Percentiles rank a stretch among this genome's conserved stretches.
Conservation (phyloP, 2,113 vertebrate genomes). For the Geococcyx californianus region DNA sequence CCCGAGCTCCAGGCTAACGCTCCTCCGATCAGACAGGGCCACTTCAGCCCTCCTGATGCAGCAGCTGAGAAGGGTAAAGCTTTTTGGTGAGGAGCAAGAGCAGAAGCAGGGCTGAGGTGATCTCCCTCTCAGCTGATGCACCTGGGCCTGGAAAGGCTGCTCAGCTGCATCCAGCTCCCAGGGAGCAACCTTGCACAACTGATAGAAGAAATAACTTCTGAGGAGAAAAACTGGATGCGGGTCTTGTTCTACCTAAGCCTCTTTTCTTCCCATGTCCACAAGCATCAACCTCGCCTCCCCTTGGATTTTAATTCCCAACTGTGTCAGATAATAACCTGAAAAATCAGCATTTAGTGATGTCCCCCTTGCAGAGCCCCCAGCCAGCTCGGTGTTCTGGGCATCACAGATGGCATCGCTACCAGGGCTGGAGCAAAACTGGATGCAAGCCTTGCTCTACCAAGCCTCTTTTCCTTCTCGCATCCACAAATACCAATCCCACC, state of each 20-base stretch:
- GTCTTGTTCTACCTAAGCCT: not conserved
- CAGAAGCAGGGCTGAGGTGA: not conserved
- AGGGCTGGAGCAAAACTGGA: not conserved
- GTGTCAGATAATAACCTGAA: not conserved
- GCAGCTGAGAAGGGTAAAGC: not conserved
- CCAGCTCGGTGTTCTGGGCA: too few species aligned
- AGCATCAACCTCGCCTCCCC: not conserved
- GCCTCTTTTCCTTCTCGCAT: not conserved
- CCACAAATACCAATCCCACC: not conserved
- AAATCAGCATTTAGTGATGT: not conserved
- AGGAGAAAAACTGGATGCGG: not conserved
- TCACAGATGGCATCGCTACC: too few species aligned
- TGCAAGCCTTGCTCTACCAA: not conserved
- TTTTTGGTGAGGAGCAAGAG: not conserved
- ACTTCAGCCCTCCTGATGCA: fast-evolving
- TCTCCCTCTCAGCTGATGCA: not conserved
- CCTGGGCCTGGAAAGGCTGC: not conserved
- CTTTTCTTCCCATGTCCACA: not conserved
- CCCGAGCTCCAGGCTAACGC: not conserved
- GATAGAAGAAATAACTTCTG: not conserved
- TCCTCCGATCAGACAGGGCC: not conserved
- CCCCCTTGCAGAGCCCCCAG: not conserved
- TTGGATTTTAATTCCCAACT: not conserved
- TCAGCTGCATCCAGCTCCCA: not conserved
- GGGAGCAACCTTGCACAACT: not conserved